Base-by-base conservation (phyloP, 2,888 invertebrate genomes). In the Aporophyla nigra region DNA sequence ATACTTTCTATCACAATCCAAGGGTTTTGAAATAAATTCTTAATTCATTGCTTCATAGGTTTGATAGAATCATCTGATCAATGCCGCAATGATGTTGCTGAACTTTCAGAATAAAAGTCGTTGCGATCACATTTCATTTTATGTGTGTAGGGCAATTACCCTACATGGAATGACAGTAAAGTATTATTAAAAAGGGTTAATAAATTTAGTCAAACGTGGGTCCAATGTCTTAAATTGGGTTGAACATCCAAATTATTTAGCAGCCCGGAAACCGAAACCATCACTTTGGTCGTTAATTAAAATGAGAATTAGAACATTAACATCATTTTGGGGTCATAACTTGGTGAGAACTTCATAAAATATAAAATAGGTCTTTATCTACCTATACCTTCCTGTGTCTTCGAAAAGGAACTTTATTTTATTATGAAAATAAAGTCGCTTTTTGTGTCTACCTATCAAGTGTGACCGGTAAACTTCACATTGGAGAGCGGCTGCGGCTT, bases 151-250 rank as follows among this genome's bases (percentile, higher is more conserved):
- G 12, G 33, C 33, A 14, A 40, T 61, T 27, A 27, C 27, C 7
- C 0, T 14, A 14, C 40, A 40, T 27, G 61, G 10, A 27, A 43
- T 3, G 3, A 51, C 27, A 63, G 51, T 71, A 43, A 51, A 71
- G 56, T 56, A 27, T 62, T 53, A 21, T 33, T 21, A 63, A 77
- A 24, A 46, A 21, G 33, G 61, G 33, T n/a, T 58, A 6, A 71
- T 77, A 77, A 70, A 71, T 77, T 78, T 40, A 10, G 58, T n/a
- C 46, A 40, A 54, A 78, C 43, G 53, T 0, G 63, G 71, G 58
- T 72, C 14, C 46, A 65, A 21, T 71, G 21, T 46, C 56, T 21
- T 51, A 58, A 71, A 63, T 24, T 14, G 53, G 56, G 7, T 43
- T n/a, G 51, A 51, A n/a, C 58, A 72, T 49, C 53, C 46, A 43